Evolutionary conservation across 2,797 vertebrate genomes (phyloP).

Genomic region (Mus caroli): DNA sequence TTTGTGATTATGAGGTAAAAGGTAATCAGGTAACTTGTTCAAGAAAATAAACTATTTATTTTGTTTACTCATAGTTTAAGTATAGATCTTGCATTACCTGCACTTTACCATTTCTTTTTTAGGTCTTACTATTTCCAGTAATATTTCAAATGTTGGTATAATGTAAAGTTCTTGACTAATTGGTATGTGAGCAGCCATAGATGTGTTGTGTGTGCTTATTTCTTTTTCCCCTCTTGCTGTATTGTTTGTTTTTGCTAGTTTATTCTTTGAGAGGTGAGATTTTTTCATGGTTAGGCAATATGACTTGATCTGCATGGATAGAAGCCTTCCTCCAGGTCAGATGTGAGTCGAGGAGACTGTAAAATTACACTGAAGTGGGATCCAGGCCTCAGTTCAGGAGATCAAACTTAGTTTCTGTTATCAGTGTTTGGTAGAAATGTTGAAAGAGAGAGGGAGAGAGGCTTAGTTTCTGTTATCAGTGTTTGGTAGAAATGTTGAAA

Average conservation of each 20-base stretch:
- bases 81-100: not conserved
- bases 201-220: not conserved
- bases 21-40: not conserved
- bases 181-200: not conserved
- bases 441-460: no score
- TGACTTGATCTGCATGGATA: not conserved
- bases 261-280: not conserved
- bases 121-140: not conserved
- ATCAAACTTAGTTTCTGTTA: not conserved
- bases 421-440: not conserved
- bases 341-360: not conserved
- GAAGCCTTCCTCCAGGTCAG: no score
- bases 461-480: no score
- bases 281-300: not conserved
- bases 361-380: not conserved
- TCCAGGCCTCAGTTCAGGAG: not conserved
- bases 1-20: not conserved
- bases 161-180: not conserved
- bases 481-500: no score
- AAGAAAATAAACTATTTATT: conserved; percentile 15
- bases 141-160: not conserved
- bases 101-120: not conserved
- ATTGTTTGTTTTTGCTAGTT: not conserved
- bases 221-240: not conserved
- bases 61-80: not conserved